phyloP scores from a whole-genome alignment of 2,797 vertebrate genomes.

The Cheirogaleus major region DNA sequence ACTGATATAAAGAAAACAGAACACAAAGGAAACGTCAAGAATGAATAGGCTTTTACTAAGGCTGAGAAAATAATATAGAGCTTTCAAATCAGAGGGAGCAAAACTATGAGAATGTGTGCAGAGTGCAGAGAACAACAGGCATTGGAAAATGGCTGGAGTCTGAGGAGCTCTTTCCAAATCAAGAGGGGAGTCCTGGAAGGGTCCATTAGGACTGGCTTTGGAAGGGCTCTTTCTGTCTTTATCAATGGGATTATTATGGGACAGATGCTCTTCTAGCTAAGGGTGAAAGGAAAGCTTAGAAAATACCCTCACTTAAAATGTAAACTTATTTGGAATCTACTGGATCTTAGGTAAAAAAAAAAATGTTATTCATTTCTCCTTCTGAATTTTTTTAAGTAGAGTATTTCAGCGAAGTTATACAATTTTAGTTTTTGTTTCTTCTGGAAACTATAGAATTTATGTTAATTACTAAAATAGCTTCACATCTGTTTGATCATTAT shows the following conservation, averaged over 20 bases:
- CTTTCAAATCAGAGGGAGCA: neutral
- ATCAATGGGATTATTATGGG: neutral
- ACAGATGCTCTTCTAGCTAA: neutral
- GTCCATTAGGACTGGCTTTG: neutral
- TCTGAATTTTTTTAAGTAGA: neutral
- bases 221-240: neutral
- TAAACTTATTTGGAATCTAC: neutral
- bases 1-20: neutral
- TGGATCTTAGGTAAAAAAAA: neutral
- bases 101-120: neutral
- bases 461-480: neutral
- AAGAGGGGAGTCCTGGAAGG: neutral
- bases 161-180: too few relatives aligned
- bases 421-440: slow-evolving; percentile 12
- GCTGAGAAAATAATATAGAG: neutral
- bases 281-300: neutral
- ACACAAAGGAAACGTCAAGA: neutral
- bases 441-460: neutral
- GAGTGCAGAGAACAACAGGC: neutral
- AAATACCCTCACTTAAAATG: neutral
- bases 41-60: neutral
- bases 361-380: neutral
- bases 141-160: neutral
- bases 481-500: neutral
- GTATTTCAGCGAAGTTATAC: neutral